A percentile compares a stretch with the other conserved stretches of the same genome.
These are phyloP conservation scores for Acanthosepion pharaonis DNA, from an alignment of 2,888 invertebrate species.

Conservation along the genomic window DNA sequence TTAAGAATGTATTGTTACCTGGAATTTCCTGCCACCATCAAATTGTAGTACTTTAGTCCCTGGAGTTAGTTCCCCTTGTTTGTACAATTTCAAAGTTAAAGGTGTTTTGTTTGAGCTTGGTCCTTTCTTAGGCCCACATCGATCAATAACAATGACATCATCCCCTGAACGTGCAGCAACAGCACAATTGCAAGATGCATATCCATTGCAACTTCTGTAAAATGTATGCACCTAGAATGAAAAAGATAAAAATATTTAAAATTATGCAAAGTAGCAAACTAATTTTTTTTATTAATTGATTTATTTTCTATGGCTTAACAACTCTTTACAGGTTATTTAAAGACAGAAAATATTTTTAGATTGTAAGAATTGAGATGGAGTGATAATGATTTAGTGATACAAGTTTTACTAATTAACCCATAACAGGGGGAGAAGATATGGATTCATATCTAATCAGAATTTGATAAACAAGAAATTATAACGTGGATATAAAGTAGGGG, in stretches of 20 bases:
- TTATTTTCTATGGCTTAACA: too few species aligned
- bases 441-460: too few species aligned
- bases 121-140: conserved; percentile 54
- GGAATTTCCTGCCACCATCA: conserved; percentile 58
- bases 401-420: too few species aligned
- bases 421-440: too few species aligned
- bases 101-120: conserved; percentile 46
- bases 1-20: conserved; percentile 54
- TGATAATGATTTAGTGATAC: too few species aligned
- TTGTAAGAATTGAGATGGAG: too few species aligned
- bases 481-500: too few species aligned
- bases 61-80: conserved; percentile 58
- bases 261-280: too few species aligned
- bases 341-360: too few species aligned
- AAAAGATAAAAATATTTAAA: neutral
- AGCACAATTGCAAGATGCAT: conserved; percentile 64
- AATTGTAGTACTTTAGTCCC: conserved; percentile 57
- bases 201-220: conserved; percentile 55
- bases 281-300: too few species aligned
- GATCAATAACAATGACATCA: conserved; percentile 64
- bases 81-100: conserved; percentile 53
- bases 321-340: too few species aligned
- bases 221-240: conserved; percentile 55
- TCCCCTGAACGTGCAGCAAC: conserved; percentile 63
- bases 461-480: too few species aligned